Evolutionary conservation across 2,113 vertebrate genomes (phyloP), one percentile per base, ranked within the genome.

Genomic region (Conger conger): DNA sequence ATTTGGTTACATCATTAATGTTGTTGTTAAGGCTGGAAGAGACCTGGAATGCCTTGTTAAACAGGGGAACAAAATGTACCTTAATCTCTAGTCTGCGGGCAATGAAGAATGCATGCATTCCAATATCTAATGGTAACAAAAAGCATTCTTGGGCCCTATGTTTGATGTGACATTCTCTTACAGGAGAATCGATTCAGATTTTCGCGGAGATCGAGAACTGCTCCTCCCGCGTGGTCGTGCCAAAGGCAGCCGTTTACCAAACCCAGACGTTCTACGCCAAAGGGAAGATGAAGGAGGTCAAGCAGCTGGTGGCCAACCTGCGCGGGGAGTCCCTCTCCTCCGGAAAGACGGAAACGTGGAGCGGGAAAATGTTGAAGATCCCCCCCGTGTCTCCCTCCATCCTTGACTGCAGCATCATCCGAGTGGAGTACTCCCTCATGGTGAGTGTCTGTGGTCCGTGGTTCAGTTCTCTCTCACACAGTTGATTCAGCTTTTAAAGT

Each of bases 201-300:
- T 99, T 99, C 83, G 98, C 98, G 3, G 98, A 99, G 92, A 97
- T 99, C 88, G 98, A 99, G 92, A 99, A 99, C 86, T 99, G 98
- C 94, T 99, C 98, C 77, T 99, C 98, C 88, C 96, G 98, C 87
- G 92, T 99, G 96, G 97, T 99, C 82, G 98, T 99, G 95, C 98
- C 98, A 93, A 99, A 99, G 94, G 98, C 98, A 84, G 93, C 98
- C 95, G 97, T 99, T 95, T 99, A 99, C 95, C 98, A 99, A 96
- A 99, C 98, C 0, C 98, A 99, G 95, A 98, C 97, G 92, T 99
- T 99, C 87, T 99, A 97, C 91, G 98, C 98, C 95, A 99, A 99
- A 97, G 98, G 98, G 92, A 99, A 99, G 95, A 97, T 98, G 96
- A 99, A 99, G 97, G 98, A 99, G 94, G 97, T 99, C 45, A 99